Evolutionary conservation across 2,113 vertebrate species (phyloP).

Genomic region (Pseudorasbora parva): DNA sequence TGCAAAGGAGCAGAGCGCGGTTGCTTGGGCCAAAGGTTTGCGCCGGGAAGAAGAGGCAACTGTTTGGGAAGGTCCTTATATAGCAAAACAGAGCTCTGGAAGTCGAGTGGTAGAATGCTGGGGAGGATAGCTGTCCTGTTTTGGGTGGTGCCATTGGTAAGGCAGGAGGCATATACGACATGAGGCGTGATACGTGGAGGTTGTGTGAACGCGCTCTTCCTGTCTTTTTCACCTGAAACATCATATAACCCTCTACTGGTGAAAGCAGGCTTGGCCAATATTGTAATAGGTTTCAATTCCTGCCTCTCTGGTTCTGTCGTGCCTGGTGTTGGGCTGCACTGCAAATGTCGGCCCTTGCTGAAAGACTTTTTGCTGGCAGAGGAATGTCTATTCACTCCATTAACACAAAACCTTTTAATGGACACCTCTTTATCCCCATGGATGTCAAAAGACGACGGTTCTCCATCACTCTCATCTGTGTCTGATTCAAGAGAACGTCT

Average conservation of each 20-base stretch:
- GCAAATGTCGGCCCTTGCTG: background rate
- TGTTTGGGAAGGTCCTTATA: conserved; percentile 63
- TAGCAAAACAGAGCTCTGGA: conserved; percentile 48
- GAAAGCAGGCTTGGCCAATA: background rate
- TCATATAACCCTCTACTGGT: background rate
- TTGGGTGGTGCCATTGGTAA: conserved; percentile 33
- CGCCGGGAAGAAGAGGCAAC: conserved; percentile 76
- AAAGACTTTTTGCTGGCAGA: background rate
- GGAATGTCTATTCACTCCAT: background rate
- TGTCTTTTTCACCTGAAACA: conserved; percentile 53
- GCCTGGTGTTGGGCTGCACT: conserved; percentile 65
- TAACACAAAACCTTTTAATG: conserved; percentile 34
- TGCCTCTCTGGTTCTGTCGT: background rate
- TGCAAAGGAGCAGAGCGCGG: conserved; percentile 61
- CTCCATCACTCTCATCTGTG: conserved; percentile 31
- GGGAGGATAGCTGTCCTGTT: conserved; percentile 62
- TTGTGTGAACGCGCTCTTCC: conserved; percentile 81
- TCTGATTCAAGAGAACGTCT: conserved; percentile 65
- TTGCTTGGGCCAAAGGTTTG: conserved; percentile 81
- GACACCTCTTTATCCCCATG: background rate
- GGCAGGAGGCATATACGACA: conserved; percentile 75
- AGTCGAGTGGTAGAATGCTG: conserved; percentile 67
- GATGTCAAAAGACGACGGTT: background rate
- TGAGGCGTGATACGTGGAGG: conserved; percentile 72
- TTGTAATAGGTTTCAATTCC: conserved; percentile 2